Evolutionary conservation across 2,888 invertebrate genomes (phyloP).

Genomic region (Pherbina coryleti): DNA sequence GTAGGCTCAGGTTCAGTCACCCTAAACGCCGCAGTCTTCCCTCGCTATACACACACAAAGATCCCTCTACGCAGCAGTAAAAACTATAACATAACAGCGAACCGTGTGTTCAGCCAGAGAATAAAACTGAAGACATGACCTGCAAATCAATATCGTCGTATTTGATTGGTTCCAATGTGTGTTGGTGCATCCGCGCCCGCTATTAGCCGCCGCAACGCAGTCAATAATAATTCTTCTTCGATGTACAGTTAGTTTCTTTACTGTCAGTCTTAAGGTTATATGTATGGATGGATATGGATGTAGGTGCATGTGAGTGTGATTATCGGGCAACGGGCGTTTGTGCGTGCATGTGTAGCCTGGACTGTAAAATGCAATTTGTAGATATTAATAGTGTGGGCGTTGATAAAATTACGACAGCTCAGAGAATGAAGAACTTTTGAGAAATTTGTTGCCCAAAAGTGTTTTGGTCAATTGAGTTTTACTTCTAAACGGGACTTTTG

Average conservation of each 20-base stretch:
- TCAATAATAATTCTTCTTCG: slow-evolving; percentile 17
- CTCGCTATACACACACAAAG: no score
- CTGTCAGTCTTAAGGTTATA: slow-evolving; percentile 39
- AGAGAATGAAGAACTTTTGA: not conserved
- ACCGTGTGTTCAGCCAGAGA: no score
- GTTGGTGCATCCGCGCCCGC: slow-evolving; percentile 12
- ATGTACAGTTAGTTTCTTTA: slow-evolving; percentile 12
- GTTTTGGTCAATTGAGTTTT: not conserved
- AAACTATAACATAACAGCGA: no score
- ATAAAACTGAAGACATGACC: slow-evolving; percentile 23
- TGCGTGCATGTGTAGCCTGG: not conserved
- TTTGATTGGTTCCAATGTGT: slow-evolving; percentile 35
- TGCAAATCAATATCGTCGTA: slow-evolving; percentile 31
- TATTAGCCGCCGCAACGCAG: not conserved
- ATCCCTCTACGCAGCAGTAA: no score
- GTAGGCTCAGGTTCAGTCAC: no score
- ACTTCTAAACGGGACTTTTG: no score
- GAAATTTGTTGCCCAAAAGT: no score
- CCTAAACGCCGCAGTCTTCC: no score
- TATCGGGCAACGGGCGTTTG: slow-evolving; percentile 37
- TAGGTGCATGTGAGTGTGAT: slow-evolving; percentile 36
- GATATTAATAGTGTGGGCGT: slow-evolving; percentile 30
- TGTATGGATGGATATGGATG: not conserved
- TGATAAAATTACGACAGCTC: slow-evolving; percentile 20
- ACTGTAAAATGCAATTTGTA: slow-evolving; percentile 31